phyloP scores from a whole-genome alignment of 2,797 vertebrate species.

The Peromyscus attwateri region DNA sequence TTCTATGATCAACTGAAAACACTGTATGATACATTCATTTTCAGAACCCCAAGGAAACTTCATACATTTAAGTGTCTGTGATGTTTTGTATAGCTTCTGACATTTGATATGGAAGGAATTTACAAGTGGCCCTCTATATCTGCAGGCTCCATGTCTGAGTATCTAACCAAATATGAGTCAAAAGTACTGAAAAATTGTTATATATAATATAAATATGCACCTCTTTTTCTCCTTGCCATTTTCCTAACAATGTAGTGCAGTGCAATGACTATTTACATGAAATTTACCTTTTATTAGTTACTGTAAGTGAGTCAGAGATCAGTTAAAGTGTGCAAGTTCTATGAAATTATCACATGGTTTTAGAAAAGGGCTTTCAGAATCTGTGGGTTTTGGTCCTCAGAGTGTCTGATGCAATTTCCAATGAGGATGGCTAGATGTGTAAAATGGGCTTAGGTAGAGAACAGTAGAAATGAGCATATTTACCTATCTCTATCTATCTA shows the following conservation, averaged over 20 bases:
- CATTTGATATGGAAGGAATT: background rate
- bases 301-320: background rate
- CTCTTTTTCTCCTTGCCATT: background rate
- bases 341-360: background rate
- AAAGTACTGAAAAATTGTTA: background rate
- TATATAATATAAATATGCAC: background rate
- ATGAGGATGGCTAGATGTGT: background rate
- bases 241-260: background rate
- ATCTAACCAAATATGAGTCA: background rate
- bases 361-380: background rate
- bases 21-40: background rate
- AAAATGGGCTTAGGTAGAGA: background rate
- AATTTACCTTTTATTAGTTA: background rate
- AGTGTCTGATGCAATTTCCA: too few species aligned
- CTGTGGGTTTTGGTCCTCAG: background rate
- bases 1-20: slow-evolving; percentile 5
- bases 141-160: background rate
- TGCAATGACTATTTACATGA: too few species aligned
- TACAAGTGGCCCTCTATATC: background rate
- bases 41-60: background rate
- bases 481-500: background rate
- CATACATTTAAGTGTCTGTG: background rate
- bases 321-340: background rate
- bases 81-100: background rate
- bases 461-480: background rate